Percentiles rank a stretch among this genome's conserved stretches.
These are phyloP conservation scores for Nyctibius grandis DNA, from an alignment of 2,797 vertebrate genomes.

Conservation along the genomic window DNA sequence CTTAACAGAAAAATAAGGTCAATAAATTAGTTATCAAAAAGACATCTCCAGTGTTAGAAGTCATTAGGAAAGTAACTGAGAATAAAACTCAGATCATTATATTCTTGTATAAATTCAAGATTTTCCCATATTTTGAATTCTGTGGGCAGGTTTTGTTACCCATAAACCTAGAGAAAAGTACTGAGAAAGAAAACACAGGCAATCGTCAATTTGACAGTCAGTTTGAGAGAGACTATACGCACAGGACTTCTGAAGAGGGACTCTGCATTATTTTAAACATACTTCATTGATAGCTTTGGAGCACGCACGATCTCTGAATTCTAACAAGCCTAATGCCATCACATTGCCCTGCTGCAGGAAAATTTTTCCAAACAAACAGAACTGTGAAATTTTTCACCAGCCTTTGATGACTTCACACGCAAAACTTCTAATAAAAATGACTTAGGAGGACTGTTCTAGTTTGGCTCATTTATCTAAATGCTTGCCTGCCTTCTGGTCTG, in stretches of 20 bases:
- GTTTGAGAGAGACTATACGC: background rate
- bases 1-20: background rate
- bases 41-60: background rate
- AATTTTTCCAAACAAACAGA: background rate
- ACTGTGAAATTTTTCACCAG: background rate
- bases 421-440: background rate
- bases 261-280: background rate
- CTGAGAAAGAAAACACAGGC: background rate
- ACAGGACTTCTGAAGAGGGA: background rate
- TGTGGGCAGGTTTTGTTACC: background rate
- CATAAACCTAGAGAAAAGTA: background rate
- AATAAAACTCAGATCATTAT: background rate
- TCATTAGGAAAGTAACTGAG: background rate
- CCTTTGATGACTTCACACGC: background rate
- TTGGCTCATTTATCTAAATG: background rate
- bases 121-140: background rate
- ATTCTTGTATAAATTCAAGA: background rate
- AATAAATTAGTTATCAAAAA: background rate
- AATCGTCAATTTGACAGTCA: fast-evolving
- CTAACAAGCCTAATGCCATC: background rate
- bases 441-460: background rate
- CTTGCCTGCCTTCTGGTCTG: background rate
- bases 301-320: background rate
- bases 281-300: background rate
- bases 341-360: background rate